Conservation (phyloP, 1,140 invertebrate genomes). For the Arctopsyche grandis region DNA sequence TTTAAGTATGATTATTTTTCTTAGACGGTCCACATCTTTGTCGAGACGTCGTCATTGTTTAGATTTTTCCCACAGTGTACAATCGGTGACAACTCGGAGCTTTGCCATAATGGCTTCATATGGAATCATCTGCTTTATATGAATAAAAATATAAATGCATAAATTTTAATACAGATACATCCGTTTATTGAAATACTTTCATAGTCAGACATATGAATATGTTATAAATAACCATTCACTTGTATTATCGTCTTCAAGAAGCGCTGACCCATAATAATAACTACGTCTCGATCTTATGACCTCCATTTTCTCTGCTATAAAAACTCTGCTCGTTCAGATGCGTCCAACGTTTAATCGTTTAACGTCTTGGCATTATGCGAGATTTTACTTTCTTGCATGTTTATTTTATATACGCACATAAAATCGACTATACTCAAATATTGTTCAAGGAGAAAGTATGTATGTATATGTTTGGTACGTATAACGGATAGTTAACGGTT, state of each 20-base stretch:
- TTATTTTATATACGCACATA: not conserved
- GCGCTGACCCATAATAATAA: constrained; percentile 14
- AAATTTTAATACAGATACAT: not conserved
- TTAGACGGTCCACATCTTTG: too few relatives aligned
- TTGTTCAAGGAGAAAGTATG: not conserved
- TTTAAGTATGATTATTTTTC: too few relatives aligned
- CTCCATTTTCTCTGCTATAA: constrained; percentile 50
- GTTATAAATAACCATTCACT: constrained; percentile 28
- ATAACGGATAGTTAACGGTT: not conserved
- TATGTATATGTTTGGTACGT: not conserved
- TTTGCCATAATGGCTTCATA: constrained; percentile 11
- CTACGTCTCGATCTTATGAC: constrained; percentile 47
- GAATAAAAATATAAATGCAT: not conserved
- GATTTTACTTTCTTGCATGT: not conserved
- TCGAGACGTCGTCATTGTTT: not conserved
- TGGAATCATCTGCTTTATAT: not conserved
- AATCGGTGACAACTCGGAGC: not conserved
- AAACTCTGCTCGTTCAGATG: not conserved
- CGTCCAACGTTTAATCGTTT: not conserved
- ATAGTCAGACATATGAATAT: constrained; percentile 19
- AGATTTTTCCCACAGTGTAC: constrained; percentile 9
- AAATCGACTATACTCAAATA: too few relatives aligned
- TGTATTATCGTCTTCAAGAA: constrained; percentile 34
- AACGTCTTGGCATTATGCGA: not conserved
- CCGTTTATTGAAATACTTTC: constrained; percentile 19